A percentile compares a stretch with the other conserved stretches of the same genome.
phyloP scores from a whole-genome alignment of 2,113 vertebrate genomes.

The Panurus biarmicus region DNA sequence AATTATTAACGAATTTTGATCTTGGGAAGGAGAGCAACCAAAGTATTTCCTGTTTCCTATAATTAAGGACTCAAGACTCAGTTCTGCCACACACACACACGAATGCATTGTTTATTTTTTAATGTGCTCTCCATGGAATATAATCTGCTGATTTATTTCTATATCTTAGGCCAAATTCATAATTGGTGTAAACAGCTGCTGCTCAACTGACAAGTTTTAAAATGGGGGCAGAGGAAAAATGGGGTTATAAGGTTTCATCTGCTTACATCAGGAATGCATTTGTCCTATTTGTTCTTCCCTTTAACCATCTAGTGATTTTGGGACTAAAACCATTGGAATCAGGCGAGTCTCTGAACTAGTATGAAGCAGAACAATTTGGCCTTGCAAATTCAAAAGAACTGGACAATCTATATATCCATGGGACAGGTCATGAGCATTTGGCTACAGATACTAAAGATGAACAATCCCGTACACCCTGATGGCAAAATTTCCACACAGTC shows the following conservation, averaged over 20 bases:
- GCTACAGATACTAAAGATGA: neutral
- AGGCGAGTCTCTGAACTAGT: neutral
- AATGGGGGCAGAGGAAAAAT: neutral
- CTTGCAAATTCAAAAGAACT: neutral
- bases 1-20: constrained; percentile 59
- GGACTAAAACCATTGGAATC: neutral
- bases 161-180: constrained; percentile 41
- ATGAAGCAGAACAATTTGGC: neutral
- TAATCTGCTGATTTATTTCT: constrained; percentile 23
- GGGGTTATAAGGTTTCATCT: constrained; percentile 41
- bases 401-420: neutral
- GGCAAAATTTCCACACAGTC: neutral
- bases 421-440: neutral
- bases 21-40: constrained; percentile 32
- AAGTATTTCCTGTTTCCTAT: constrained; percentile 65
- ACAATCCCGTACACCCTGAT: neutral
- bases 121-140: constrained; percentile 45
- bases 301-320: neutral
- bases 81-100: constrained; percentile 26
- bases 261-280: constrained; percentile 19
- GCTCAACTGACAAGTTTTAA: constrained; percentile 13
- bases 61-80: constrained; percentile 37
- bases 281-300: constrained; percentile 4
- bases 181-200: constrained; percentile 51
- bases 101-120: constrained; percentile 48